A percentile compares a stretch with the other conserved stretches of the same genome.
These are phyloP conservation scores for Andinoacara biseriatus DNA, from an alignment of 2,113 vertebrate genomes.

Conservation along the genomic window DNA sequence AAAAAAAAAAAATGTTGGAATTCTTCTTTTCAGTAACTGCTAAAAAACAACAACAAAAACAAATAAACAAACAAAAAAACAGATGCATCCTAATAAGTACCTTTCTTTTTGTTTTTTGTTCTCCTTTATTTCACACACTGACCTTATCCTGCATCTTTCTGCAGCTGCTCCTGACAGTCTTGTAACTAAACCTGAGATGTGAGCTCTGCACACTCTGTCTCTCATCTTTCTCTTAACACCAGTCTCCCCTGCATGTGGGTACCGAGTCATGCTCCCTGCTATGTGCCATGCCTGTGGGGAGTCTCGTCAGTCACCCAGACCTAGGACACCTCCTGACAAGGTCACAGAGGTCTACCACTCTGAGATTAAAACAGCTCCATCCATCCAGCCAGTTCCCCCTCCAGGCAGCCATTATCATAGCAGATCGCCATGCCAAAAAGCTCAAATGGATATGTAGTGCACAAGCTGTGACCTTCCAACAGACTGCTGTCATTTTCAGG, in stretches of 20 bases:
- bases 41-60: no score
- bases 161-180: neutral
- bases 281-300: constrained; percentile 54
- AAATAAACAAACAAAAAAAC: no score
- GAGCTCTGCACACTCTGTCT: neutral
- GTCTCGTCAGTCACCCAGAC: constrained; percentile 67
- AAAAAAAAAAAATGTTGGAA: neutral
- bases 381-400: constrained; percentile 61
- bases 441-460: constrained; percentile 66
- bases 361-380: constrained; percentile 71
- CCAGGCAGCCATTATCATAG: constrained; percentile 67
- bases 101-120: neutral
- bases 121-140: neutral
- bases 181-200: constrained; percentile 14
- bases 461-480: constrained; percentile 61
- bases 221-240: constrained; percentile 37
- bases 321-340: constrained; percentile 68
- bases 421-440: constrained; percentile 66
- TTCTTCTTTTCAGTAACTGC: constrained; percentile 12
- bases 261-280: constrained; percentile 21
- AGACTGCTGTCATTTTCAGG: constrained; percentile 58
- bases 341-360: constrained; percentile 66
- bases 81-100: neutral
- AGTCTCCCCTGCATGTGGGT: constrained; percentile 27
- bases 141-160: constrained; percentile 11